Evolutionary conservation across 2,113 vertebrate species (phyloP), one percentile per base, ranked within the genome.

Genomic region (Mixornis gularis): DNA sequence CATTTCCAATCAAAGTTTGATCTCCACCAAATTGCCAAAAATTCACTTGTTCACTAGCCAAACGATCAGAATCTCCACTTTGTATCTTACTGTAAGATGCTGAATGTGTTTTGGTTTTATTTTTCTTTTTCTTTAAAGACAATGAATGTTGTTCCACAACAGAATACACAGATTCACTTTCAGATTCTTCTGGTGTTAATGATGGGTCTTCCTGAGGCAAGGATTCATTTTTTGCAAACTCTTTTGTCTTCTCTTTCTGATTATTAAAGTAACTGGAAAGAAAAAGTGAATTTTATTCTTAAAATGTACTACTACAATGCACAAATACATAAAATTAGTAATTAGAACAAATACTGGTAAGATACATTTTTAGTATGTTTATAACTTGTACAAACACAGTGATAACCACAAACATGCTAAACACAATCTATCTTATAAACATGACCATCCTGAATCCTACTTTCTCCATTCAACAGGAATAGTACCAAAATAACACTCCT

Each of bases 141-240:
- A 93, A 74, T 85, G 95, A 93, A 66, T 90, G 95, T 41, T 98
- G 97, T 7, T 98, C 98, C 82, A 99, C 97, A 26, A 97, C 74
- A 13, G 98, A 98, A 93, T 99, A 99, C 30, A 98, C 96, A 10
- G 98, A 97, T 78, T 97, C 97, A 19, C 68, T 85, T 84, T 93
- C 85, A 63, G 96, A 89, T 59, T 96, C 97, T 63, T 87, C 70
- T 1, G 34, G 69, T 56, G 72, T 30, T 64, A 80, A 63, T n/a
- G 22, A 88, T 51, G 76, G 96, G n/a, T 95, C 92, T 52, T 97
- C 95, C 40, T 90, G 94, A 77, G 87, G 60, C 40, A 88, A 56
- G 30, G 80, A 94, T 94, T 96, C 97, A 65, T 68, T 96, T 85
- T 96, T 95, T 17, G 41, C 78, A 73, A 85, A 89, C 40, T 97